Evolutionary conservation across 2,888 invertebrate genomes (phyloP), one percentile per base, ranked within the genome.

Genomic region (Fragum fragum): DNA sequence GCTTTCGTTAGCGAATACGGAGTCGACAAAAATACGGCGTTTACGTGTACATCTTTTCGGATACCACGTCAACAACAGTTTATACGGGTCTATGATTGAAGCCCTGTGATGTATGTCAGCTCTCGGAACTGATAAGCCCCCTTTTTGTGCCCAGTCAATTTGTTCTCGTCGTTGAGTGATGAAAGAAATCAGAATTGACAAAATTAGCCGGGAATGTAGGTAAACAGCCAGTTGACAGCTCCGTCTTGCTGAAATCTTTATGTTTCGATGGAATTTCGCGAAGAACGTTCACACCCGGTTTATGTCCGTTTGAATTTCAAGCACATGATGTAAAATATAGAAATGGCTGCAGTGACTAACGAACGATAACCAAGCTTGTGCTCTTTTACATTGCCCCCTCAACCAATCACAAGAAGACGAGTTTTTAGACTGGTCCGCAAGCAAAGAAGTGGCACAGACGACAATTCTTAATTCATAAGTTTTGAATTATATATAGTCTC

Each of bases 141-240:
- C 36, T 36, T 52, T 80, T 81, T 76, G 73, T 76, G 78, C 76
- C 80, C 68, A 73, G 70, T 84, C 81, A 84, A 84, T 84, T 80
- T 84, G 81, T 84, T 72, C 73, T 21, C 47, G 47, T 42, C 69
- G 81, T 39, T 84, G 84, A 84, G 71, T 75, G 84, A 84, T 74
- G 55, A 39, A 52, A 42, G 42, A 32, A 61, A 71, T 71, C 53
- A 53, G 32, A 28, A 55, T 53, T 53, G 63, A 63, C 63, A 63
- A 63, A 63, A 63, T 63, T 63, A 63, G 63, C 63, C 32, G n/a
- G 7, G 63, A 63, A 63, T 63, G 63, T 53, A 71, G 52, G 53
- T 55, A 55, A 53, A 55, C 53, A 55, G 55, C 29, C 16, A 6
- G 28, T 55, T 53, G 71, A 53, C 71, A 52, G 36, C 55, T 39